These are phyloP conservation scores for Drosophila funebris DNA, from an alignment of 1,140 invertebrate species.

Conservation along the genomic window DNA sequence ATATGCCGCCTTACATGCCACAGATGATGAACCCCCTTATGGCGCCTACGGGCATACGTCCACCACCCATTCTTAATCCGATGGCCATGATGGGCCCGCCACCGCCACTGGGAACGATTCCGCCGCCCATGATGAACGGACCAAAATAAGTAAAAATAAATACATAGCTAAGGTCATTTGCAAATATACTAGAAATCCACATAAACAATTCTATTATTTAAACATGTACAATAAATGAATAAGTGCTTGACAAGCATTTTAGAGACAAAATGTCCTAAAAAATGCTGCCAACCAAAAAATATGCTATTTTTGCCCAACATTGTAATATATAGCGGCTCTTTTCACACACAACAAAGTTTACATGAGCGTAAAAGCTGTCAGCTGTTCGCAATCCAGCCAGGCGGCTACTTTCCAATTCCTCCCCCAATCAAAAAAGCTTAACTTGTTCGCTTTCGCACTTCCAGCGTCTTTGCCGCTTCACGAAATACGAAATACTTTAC, in stretches of 20 bases:
- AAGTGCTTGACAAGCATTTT: no score
- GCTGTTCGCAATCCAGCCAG: conserved; percentile 43
- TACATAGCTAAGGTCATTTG: conserved; percentile 16
- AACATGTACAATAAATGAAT: not conserved
- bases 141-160: conserved; percentile 76
- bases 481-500: conserved; percentile 44
- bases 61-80: conserved; percentile 87
- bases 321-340: conserved; percentile 16
- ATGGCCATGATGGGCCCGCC: conserved; percentile 90
- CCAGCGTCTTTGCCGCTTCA: conserved; percentile 61
- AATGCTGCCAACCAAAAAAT: conserved; percentile 15
- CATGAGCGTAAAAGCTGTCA: conserved; percentile 27
- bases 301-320: conserved; percentile 1
- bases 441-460: conserved; percentile 54
- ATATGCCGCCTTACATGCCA: conserved; percentile 90
- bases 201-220: not conserved
- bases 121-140: conserved; percentile 88
- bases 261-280: conserved; percentile 9
- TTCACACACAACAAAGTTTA: conserved; percentile 19
- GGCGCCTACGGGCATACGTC: conserved; percentile 89
- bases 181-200: not conserved
- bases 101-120: conserved; percentile 90
- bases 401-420: conserved; percentile 39
- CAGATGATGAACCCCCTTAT: conserved; percentile 89
- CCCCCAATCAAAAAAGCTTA: conserved; percentile 51